phyloP scores from a whole-genome alignment of 2,113 vertebrate genomes.

The Thalassarche chlororhynchos region DNA sequence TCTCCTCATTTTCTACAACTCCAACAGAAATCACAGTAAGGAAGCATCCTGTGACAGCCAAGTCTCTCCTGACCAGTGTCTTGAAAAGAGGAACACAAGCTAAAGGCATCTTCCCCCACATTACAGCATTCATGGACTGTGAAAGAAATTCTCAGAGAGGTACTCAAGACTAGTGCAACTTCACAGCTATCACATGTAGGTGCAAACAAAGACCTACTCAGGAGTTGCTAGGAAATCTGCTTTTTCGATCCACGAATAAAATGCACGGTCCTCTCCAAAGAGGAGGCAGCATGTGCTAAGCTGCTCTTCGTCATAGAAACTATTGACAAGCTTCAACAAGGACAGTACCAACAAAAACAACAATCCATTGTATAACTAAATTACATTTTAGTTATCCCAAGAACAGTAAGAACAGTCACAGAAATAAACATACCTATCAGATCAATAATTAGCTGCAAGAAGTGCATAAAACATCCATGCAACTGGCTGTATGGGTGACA shows the following conservation, averaged over 20 bases:
- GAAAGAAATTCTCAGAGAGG: background rate
- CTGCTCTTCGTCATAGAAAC: background rate
- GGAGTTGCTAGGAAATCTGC: background rate
- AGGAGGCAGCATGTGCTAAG: background rate
- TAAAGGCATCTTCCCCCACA: background rate
- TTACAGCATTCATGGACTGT: background rate
- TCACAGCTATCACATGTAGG: rapidly evolving
- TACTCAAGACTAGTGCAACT: background rate
- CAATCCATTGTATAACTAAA: background rate
- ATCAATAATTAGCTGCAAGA: background rate
- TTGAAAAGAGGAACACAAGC: background rate
- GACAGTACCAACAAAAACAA: background rate
- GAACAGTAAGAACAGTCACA: background rate
- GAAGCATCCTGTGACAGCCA: background rate
- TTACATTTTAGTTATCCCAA: background rate
- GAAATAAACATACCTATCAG: background rate
- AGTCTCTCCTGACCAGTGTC: background rate
- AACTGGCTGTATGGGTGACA: background rate
- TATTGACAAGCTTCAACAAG: background rate
- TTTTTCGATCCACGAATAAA: background rate
- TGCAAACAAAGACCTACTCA: background rate
- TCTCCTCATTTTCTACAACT: background rate
- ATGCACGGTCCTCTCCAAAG: background rate
- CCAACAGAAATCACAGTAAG: background rate
- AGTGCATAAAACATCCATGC: background rate